Evolutionary conservation across 2,797 vertebrate genomes (phyloP).

Genomic region (Melanotaenia trifasciata): DNA sequence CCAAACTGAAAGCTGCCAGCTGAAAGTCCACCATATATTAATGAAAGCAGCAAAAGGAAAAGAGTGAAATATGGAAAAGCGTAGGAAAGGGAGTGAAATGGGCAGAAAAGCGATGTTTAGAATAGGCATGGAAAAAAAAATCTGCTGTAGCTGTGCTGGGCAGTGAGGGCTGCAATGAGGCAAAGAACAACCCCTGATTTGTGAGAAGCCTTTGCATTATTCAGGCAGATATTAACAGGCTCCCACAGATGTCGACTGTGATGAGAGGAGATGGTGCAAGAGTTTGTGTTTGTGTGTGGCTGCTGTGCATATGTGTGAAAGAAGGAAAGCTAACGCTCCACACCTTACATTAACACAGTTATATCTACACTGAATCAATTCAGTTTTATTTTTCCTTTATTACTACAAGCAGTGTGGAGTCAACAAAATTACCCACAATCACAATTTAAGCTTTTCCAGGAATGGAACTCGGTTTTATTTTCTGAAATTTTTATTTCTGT

Average conservation of each 20-base stretch:
- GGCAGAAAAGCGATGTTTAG: constrained; percentile 37
- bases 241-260: constrained; percentile 49
- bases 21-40: constrained; percentile 44
- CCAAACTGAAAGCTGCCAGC: constrained; percentile 12
- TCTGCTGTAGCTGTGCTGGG: constrained; percentile 34
- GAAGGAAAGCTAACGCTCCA: neutral
- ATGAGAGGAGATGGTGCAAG: constrained; percentile 31
- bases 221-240: constrained; percentile 69
- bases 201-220: constrained; percentile 62
- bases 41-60: constrained; percentile 24
- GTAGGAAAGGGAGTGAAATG: constrained; percentile 5
- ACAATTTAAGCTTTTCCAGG: neutral
- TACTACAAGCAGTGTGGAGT: neutral
- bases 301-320: neutral
- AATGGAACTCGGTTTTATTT: neutral
- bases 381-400: constrained; percentile 1
- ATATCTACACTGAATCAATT: constrained; percentile 24
- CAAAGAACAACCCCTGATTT: constrained; percentile 33
- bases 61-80: constrained; percentile 26
- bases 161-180: constrained; percentile 29
- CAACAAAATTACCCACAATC: constrained; percentile 1
- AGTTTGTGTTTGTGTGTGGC: constrained; percentile 12
- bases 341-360: neutral
- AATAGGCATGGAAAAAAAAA: constrained; percentile 15
- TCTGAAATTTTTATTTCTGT: neutral